Base-by-base conservation (phyloP, 2,797 vertebrate species). In the Amphiprion clarkii region DNA sequence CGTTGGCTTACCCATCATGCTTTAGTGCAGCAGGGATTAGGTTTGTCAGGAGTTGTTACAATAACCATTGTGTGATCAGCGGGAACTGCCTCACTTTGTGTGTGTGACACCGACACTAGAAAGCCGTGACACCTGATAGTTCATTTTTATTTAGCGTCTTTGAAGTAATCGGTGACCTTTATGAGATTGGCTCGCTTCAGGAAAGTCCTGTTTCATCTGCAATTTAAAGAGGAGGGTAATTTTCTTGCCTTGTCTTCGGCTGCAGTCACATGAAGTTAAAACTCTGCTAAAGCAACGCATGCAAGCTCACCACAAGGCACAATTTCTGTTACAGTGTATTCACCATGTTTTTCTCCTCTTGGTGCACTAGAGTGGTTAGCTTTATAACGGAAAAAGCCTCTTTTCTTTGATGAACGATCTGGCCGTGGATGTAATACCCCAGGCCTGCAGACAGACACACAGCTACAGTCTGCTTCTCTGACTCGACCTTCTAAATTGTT, bases 31-130 rank as follows among this genome's bases (percentile, higher is more conserved):
- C 55, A 3, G 75, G 92, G 90, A 92, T 93, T 93, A 92, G 52
- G 65, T 85, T 82, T 92, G 90, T 94, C 91, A 88, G 85, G 72
- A 84, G 81, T n/a, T 62, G 82, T 93, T 92, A 89, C 74, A 55
- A 81, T 88, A 82, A 83, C 77, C 71, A 83, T 68, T 67, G 85
- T 87, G 75, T 87, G 88, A 88, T 83, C 57, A 36, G 29, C 81
- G 70, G 77, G 79, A 85, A 83, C 68, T 12, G 46, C 60, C 73
- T 75, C 74, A 31, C 60, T 66, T 61, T 48, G 11, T 66, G 36
- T 33, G 6, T 17, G n/a, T 57, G 36, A 7, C 3, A 71, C 31
- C 49, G 60, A 71, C 53, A 44, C 52, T 31, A 23, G 11, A 74
- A 73, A 67, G 46, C 76, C 16, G 36, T 19, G 51, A 58, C 65